Evolutionary conservation across 1,140 invertebrate species (phyloP).

Genomic region (Xylocopa sonorina): DNA sequence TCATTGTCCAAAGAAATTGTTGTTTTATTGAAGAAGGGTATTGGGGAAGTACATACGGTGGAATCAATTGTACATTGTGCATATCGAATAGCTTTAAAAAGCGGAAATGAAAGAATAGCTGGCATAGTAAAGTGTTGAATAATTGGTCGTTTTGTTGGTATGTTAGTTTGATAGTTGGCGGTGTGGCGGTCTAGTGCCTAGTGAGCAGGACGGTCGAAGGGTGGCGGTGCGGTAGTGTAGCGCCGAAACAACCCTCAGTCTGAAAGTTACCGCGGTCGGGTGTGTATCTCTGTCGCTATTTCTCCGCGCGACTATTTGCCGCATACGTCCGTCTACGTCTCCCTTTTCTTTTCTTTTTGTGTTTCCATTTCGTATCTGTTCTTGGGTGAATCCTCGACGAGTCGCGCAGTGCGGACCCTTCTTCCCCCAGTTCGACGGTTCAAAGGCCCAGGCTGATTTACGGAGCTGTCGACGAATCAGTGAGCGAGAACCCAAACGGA

Average conservation of each 20-base stretch:
- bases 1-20: too few species aligned
- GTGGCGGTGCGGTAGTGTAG: constrained; percentile 65
- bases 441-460: neutral
- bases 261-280: constrained; percentile 69
- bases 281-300: constrained; percentile 30
- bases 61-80: too few species aligned
- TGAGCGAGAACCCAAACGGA: constrained; percentile 11
- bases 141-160: neutral
- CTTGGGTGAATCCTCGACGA: neutral
- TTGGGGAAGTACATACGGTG: too few species aligned
- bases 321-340: constrained; percentile 19
- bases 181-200: constrained; percentile 2
- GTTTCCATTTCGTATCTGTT: neutral
- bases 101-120: too few species aligned
- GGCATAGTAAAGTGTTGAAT: neutral
- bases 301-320: constrained; percentile 6
- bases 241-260: constrained; percentile 72
- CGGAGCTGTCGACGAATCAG: neutral
- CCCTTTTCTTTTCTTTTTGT: neutral
- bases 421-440: neutral
- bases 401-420: neutral
- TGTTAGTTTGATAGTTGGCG: neutral
- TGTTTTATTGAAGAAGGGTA: too few species aligned
- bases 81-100: constrained; percentile 1
- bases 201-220: constrained; percentile 57